A percentile compares a stretch with the other conserved stretches of the same genome.
Evolutionary conservation across 2,797 vertebrate species (phyloP).

Genomic region (Gambusia yucatana): DNA sequence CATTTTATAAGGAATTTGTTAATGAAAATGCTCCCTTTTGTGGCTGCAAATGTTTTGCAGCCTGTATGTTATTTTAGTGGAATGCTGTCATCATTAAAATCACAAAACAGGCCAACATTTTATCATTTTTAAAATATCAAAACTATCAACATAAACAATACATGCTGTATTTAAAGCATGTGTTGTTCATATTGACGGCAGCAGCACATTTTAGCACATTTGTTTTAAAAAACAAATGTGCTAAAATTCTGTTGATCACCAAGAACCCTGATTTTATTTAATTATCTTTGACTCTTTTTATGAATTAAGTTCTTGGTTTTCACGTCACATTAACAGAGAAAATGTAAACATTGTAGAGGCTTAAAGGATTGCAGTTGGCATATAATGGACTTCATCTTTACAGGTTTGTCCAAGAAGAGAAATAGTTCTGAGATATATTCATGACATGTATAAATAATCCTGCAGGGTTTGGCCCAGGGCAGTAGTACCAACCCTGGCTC

Average conservation of each 20-base stretch:
- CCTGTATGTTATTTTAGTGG: background rate
- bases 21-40: background rate
- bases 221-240: background rate
- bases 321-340: background rate
- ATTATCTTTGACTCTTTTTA: background rate
- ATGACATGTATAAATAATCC: constrained; percentile 53
- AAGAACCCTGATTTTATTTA: background rate
- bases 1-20: background rate
- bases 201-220: background rate
- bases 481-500: constrained; percentile 24
- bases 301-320: background rate
- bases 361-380: constrained; percentile 14
- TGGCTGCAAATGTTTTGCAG: background rate
- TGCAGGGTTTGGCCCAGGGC: constrained; percentile 47
- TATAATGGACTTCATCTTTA: constrained; percentile 30
- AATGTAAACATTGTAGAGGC: constrained; percentile 6
- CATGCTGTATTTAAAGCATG: background rate
- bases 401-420: constrained; percentile 39
- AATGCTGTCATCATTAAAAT: background rate
- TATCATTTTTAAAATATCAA: background rate
- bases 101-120: background rate
- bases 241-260: background rate
- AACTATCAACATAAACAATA: background rate
- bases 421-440: constrained; percentile 50
- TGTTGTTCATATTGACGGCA: background rate